Evolutionary conservation across 23 tunicate genomes (phyloP), one percentile per base, ranked within the genome.

Genomic region (Ciona savignyi): DNA sequence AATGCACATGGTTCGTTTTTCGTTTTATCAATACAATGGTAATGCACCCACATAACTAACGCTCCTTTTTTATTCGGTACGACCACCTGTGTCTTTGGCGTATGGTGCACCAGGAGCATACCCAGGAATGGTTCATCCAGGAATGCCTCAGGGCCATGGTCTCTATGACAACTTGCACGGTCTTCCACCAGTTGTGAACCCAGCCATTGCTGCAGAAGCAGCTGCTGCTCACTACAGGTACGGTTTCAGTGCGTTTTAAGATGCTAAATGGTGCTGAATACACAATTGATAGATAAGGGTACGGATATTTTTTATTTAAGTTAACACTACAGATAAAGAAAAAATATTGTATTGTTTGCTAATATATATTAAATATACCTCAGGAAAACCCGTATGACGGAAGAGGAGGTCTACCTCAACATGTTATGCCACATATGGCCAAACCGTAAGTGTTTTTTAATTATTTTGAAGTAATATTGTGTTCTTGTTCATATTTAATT

Each of bases 161-260:
- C 68, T 87, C 65, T 87, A 87, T 71, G 94, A 87, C 15, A 77
- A 77, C 33, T 29, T 87, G 70, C 82, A 76, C 23, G 74, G 80
- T 33, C 73, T 80, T 65, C 94, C 93, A 21, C 77, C 78, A 1
- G 82, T 74, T 24, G 72, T 80, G n/a, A 76, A 71, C 70, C 82
- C 86, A 34, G 74, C 93, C 25, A 33, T 74, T 65, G 79, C 82
- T 0, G 84, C 91, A 25, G 56, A 9, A 6, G 84, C 91, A 34
- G n/a, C n/a, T n/a, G n/a, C n/a, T n/a, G 90, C 90, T 51, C 90
- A 84, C 63, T 84, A 81, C 66, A 81, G 90, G 90, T 84, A 31
- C 9, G 56, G 56, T 6, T n/a, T n/a, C n/a, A n/a, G n/a, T n/a
- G n/a, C n/a, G n/a, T n/a, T n/a, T n/a, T n/a, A n/a, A n/a, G n/a